Percentiles rank a stretch among this genome's conserved stretches.
Evolutionary conservation across 2,888 invertebrate species (phyloP).

Genomic region (Cylindroiulus punctatus): DNA sequence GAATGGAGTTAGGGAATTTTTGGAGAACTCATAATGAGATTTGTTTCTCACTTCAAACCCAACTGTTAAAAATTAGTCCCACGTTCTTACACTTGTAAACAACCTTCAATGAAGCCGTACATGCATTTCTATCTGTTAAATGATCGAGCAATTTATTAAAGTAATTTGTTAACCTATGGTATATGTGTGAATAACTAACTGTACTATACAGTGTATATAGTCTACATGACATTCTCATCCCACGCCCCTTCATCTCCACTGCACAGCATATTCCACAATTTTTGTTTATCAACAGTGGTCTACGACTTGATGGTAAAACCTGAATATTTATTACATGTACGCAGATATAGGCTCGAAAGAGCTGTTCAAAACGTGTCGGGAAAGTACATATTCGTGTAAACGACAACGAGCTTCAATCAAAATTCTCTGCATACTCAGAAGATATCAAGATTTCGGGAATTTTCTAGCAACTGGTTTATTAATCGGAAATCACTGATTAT

Average conservation of each 20-base stretch:
- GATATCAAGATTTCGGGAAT: not conserved
- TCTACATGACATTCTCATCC: not conserved
- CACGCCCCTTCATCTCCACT: not conserved
- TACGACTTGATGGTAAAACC: not conserved
- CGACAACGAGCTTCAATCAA: not conserved
- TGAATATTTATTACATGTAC: not conserved
- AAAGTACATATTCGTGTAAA: not conserved
- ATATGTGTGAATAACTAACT: not conserved
- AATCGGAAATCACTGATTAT: constrained; percentile 28
- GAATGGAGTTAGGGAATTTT: not conserved
- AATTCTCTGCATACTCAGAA: not conserved
- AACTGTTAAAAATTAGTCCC: not conserved
- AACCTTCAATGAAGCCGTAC: constrained; percentile 29
- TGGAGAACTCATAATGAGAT: not conserved
- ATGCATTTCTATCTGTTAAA: constrained; percentile 11
- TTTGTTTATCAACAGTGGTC: not conserved
- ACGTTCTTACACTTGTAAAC: constrained; percentile 16
- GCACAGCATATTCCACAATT: not conserved
- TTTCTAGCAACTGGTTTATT: not conserved
- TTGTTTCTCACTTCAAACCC: not conserved
- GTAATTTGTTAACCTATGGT: not conserved
- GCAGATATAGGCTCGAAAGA: not conserved
- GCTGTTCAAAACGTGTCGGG: not conserved
- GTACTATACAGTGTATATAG: not conserved
- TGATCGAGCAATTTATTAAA: constrained; percentile 17